Conservation (phyloP, 2,797 vertebrate species). For the Clarias platycephalus region DNA sequence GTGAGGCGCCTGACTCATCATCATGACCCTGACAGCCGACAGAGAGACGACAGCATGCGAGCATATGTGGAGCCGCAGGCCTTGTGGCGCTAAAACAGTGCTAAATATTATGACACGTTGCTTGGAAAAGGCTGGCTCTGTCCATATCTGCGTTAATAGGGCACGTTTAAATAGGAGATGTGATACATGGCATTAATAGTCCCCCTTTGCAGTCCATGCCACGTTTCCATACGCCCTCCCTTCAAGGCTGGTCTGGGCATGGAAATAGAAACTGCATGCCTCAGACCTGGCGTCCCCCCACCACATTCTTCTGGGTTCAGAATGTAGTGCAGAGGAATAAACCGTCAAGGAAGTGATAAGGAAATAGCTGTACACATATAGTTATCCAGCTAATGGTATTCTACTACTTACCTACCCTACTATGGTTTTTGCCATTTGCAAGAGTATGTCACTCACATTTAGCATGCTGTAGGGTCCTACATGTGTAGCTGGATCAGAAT, state of each 20-base stretch:
- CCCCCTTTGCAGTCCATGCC: conserved; percentile 47
- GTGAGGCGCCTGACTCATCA: conserved; percentile 62
- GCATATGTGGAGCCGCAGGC: conserved; percentile 16
- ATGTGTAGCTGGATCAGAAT: background rate
- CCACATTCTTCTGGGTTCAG: conserved; percentile 25
- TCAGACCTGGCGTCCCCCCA: conserved; percentile 47
- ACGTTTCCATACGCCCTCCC: conserved; percentile 41
- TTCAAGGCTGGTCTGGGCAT: conserved; percentile 21
- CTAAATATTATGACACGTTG: conserved; percentile 60
- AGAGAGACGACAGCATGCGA: conserved; percentile 53
- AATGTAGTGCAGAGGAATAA: conserved; percentile 4
- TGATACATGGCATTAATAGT: conserved; percentile 64
- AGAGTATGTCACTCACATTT: background rate
- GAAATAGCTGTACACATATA: background rate
- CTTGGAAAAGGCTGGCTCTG: conserved; percentile 58
- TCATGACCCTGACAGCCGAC: conserved; percentile 31
- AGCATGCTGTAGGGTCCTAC: background rate
- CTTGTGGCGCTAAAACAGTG: conserved; percentile 24
- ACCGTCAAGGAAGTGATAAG: background rate
- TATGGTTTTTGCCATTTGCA: background rate
- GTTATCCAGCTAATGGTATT: background rate
- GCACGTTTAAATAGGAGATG: conserved; percentile 61
- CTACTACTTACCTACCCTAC: background rate
- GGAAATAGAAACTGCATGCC: conserved; percentile 46
- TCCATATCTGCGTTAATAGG: conserved; percentile 61